Base-by-base conservation (phyloP, 2,113 vertebrate species). In the Onychostruthus taczanowskii region DNA sequence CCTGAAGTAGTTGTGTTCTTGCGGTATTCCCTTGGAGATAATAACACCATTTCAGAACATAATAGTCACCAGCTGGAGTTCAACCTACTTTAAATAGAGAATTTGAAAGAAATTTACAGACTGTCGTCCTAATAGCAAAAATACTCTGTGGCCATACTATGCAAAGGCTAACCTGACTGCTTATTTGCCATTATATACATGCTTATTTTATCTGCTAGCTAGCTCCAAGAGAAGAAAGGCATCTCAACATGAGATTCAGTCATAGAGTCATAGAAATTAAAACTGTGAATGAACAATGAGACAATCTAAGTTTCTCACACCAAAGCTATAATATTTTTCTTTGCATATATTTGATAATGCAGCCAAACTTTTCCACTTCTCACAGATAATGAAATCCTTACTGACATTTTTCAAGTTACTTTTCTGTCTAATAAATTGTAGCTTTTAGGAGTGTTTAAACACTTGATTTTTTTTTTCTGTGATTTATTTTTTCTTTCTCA, bases 1-100 rank as follows among this genome's bases (percentile, higher is more conserved):
- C 58, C 73, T 87, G 77, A 95, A 92, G 80, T 59, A 76, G 62
- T 33, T 84, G 61, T 61, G 81, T 64, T 94, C 81, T 69, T 89
- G 69, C 39, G 82, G 16, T 76, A 91, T 90, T 96, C 72, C 63
- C 87, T 87, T 85, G 43, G 59, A 85, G 62, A 79, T 85, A 94
- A 82, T 76, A 77, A 47, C 43, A 87, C 52, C 55, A 73, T 46
- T 91, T 87, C 68, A 89, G 81, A 87, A 87, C 59, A 67, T 72
- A 93, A 93, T 56, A 85, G 67, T 79, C 49, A 94, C 66, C 84
- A 93, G 55, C 70, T 83, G 59, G 39, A 93, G 73, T 63, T 74
- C 39, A 90, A 81, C 64, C 39, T 80, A 27, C 50, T 87, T 91
- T 86, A 92, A 90, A 85, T 4, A 85, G 35, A 64, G 66, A 87